Evolutionary conservation across 2,888 invertebrate species (phyloP), one percentile per base, ranked within the genome.

Genomic region (Ochropacha duplaris): DNA sequence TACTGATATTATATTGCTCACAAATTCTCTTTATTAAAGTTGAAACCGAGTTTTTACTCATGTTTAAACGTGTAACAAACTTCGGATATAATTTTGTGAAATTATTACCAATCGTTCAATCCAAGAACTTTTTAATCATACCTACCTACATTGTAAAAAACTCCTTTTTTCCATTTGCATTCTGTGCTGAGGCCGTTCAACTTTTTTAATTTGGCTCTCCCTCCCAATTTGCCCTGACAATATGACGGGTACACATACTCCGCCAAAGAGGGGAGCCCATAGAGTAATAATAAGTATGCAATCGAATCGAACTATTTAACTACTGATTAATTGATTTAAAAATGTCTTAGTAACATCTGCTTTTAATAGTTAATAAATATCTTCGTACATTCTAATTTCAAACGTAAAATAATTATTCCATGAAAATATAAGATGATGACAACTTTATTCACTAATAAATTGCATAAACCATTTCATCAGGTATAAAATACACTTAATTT

Each of bases 141-240:
- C n/a, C n/a, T n/a, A n/a, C n/a, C n/a, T n/a, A 51, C 59, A 59
- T 50, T 54, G 49, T 55, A 60, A 58, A 57, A 24, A 31, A 54
- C 22, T 22, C 56, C 64, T 77, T 74, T 79, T 74, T 77, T 73
- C 67, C 66, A 75, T 81, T 81, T 78, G 73, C 78, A 74, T 75
- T 71, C 74, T 65, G 74, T 71, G 68, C 63, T 66, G 67, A 66
- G 72, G 70, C 70, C 79, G 72, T 80, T 71, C 74, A 89, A 89
- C 87, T 89, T 90, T 90, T 90, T 90, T 88, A 90, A 89, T 90
- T 84, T 86, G 76, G 79, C 71, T 61, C 54, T 26, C 60, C 54
- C 62, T 9, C 68, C n/a, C n/a, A n/a, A n/a, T n/a, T n/a, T n/a
- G 69, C 71, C n/a, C 71, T 67, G 61, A 61, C 58, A 57, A 61